phyloP scores from a whole-genome alignment of 1,140 invertebrate species.

The Drosophila pseudoananassae region DNA sequence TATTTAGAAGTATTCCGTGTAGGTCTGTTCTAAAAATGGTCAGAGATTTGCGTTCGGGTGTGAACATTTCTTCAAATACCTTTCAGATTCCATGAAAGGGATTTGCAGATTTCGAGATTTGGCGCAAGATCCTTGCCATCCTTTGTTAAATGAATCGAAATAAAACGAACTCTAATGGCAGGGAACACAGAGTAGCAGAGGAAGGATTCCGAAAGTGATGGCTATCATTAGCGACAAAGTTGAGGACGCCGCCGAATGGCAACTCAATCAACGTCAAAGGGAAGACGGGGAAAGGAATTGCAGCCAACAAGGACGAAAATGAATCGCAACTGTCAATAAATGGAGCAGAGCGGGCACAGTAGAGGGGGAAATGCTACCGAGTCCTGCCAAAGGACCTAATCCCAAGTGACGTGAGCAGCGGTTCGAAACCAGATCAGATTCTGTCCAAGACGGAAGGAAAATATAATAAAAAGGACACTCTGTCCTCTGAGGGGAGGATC shows the following conservation, averaged over 20 bases:
- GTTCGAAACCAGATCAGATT: constrained; percentile 31
- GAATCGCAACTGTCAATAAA: constrained; percentile 77
- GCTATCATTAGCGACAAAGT: constrained; percentile 40
- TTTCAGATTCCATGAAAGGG: neutral
- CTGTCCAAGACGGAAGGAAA: neutral
- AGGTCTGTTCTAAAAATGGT: neutral
- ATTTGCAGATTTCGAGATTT: neutral
- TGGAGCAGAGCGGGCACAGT: constrained; percentile 40
- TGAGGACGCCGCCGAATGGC: constrained; percentile 14
- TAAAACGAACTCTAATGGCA: constrained; percentile 21
- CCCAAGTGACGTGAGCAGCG: constrained; percentile 55
- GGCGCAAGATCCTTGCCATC: neutral
- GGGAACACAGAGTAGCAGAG: neutral
- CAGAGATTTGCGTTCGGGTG: neutral
- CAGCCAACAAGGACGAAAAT: constrained; percentile 6
- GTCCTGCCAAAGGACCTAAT: constrained; percentile 47
- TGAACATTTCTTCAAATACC: neutral
- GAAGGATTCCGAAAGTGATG: constrained; percentile 43
- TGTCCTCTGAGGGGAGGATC: constrained; percentile 8
- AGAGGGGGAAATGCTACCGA: neutral
- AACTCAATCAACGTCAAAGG: constrained; percentile 73
- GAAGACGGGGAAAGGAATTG: neutral
- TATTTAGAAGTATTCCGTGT: too few relatives aligned
- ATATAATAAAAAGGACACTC: neutral
- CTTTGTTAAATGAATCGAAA: constrained; percentile 4